These are phyloP conservation scores for Sylvia atricapilla DNA, from an alignment of 2,113 vertebrate species.

Conservation along the genomic window DNA sequence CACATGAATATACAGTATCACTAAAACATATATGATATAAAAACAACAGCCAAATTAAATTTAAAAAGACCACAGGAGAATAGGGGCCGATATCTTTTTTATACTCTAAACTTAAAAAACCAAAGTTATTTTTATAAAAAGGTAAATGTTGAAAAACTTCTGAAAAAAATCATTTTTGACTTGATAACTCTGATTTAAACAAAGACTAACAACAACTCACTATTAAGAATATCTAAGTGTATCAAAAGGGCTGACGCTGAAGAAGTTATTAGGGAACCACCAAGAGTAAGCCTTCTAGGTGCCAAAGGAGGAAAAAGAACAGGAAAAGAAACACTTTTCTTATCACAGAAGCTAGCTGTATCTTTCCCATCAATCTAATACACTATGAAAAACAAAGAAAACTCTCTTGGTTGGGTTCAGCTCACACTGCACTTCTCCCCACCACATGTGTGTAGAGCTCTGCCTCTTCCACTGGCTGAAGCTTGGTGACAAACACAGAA, in stretches of 20 bases:
- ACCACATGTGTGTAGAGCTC: rapidly evolving
- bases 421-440: background rate
- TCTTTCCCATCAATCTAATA: background rate
- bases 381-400: background rate
- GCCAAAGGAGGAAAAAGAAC: background rate
- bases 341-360: background rate
- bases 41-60: background rate
- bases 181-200: background rate
- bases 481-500: background rate
- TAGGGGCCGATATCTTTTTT: background rate
- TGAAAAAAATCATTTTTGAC: background rate
- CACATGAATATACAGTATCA: background rate
- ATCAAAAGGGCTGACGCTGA: background rate
- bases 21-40: background rate
- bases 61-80: background rate
- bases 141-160: background rate
- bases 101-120: background rate
- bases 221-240: background rate
- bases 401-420: background rate
- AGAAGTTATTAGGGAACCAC: background rate
- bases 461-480: background rate
- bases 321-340: background rate
- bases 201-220: background rate
- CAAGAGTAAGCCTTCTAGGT: background rate
- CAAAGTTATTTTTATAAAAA: background rate